Evolutionary conservation across 2,888 invertebrate genomes (phyloP), one percentile per base, ranked within the genome.

Genomic region (Drosophila meridionalis): DNA sequence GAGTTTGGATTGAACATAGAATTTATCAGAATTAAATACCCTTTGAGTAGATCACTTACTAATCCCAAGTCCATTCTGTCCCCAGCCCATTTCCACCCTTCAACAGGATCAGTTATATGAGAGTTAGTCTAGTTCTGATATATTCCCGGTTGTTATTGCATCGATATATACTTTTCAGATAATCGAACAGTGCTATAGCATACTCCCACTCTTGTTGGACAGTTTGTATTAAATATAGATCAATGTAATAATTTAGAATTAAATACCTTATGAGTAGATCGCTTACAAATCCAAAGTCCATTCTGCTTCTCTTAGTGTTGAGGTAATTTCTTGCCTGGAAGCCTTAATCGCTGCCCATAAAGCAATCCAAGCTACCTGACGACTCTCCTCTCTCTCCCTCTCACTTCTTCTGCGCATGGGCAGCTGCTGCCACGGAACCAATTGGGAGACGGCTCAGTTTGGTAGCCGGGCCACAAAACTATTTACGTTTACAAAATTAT

Each of bases 111-210:
- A 85, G 66, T 7, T 72, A 67, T 26, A 80, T 78, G 76, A 55
- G 61, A 12, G 83, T 85, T 26, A 72, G 76, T 73, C 5, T 3
- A 26, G 2, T 12, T 6, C 0, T 20, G 20, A 20, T 20, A 20
- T 20, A 4, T 8, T 1, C 2, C 2, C 12, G 12, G 2, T 12
- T 12, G 12, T 8, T 7, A 26, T 7, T 12, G 6, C 6, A 30
- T 42, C 2, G 20, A 28, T 2, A 12, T 11, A 12, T 40, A 5
- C 14, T 20, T 66, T 26, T 2, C 43, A 84, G 85, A 61, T 78
- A 45, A 56, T 80, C 0, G 72, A 80, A 6, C 87, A 84, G 32
- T 80, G 85, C 43, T 83, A 79, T 30, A 70, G 59, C 11, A 74
- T 83, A 40, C 9, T 87, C 7, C 77, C 79, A 0, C 9, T 83